Percentiles rank a stretch among this genome's conserved stretches.
Evolutionary conservation across 2,888 invertebrate genomes (phyloP).

Genomic region (Barypeithes pellucidus): DNA sequence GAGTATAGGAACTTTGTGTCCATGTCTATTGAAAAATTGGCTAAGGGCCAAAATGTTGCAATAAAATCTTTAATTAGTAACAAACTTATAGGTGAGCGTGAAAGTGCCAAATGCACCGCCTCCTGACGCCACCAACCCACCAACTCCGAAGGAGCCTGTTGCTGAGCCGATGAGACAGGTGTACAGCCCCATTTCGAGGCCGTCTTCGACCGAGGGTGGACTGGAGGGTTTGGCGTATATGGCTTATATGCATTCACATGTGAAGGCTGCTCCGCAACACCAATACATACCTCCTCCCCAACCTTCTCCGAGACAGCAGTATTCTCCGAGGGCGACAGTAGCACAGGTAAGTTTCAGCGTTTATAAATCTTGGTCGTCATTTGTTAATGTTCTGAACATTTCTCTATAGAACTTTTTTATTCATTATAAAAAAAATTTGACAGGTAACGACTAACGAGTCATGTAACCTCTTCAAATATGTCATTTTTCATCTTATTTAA

Average conservation of each 20-base stretch:
- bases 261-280: constrained; percentile 59
- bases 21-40: background rate
- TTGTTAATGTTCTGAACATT: no score
- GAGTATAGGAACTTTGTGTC: no score
- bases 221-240: constrained; percentile 65
- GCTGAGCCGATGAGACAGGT: constrained; percentile 68
- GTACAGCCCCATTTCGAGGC: constrained; percentile 75
- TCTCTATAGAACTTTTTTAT: no score
- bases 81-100: constrained; percentile 66
- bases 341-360: constrained; percentile 54
- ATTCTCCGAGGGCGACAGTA: constrained; percentile 67
- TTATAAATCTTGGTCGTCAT: no score
- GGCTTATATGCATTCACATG: constrained; percentile 65
- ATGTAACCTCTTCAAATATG: no score
- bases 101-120: constrained; percentile 66
- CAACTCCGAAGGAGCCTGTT: constrained; percentile 42
- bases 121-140: constrained; percentile 55
- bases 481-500: no score
- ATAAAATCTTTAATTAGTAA: background rate
- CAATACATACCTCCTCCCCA: constrained; percentile 62
- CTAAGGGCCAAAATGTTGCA: background rate
- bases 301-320: constrained; percentile 64
- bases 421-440: no score
- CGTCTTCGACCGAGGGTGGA: constrained; percentile 72
- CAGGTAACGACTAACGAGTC: no score